A percentile compares a stretch with the other conserved stretches of the same genome.
These are phyloP conservation scores for Orcinus orca DNA, from an alignment of 2,113 vertebrate species.

Conservation along the genomic window DNA sequence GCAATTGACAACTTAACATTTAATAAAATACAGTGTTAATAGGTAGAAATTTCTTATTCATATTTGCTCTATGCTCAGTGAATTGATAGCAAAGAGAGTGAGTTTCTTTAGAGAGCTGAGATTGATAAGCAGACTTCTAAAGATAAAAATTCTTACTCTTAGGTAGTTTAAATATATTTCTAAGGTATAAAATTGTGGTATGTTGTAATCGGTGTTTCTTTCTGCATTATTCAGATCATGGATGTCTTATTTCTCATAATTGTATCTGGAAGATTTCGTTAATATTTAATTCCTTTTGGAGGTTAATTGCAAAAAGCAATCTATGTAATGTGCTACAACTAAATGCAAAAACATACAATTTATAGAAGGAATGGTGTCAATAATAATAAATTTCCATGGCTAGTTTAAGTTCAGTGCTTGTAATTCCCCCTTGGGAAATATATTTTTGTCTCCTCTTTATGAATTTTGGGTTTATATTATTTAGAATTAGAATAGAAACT, in stretches of 20 bases:
- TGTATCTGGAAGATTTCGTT: slow-evolving; percentile 72
- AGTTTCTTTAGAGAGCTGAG: background rate
- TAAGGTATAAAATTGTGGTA: slow-evolving; percentile 41
- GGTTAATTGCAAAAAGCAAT: slow-evolving; percentile 76
- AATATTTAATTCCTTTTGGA: slow-evolving; percentile 82
- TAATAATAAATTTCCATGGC: slow-evolving; percentile 43
- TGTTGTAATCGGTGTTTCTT: slow-evolving; percentile 58
- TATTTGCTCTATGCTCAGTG: background rate
- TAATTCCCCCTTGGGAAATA: slow-evolving; percentile 38
- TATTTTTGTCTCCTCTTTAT: slow-evolving; percentile 1
- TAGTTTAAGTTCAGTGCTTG: slow-evolving; percentile 30
- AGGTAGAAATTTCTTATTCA: background rate
- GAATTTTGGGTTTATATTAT: slow-evolving; percentile 53
- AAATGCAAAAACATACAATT: slow-evolving; percentile 70
- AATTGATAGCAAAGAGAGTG: background rate
- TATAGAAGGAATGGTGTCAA: slow-evolving; percentile 65
- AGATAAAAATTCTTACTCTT: background rate
- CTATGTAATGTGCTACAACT: slow-evolving; percentile 66
- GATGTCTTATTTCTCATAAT: slow-evolving; percentile 77
- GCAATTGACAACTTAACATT: slow-evolving; percentile 31
- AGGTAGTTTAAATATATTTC: slow-evolving; percentile 38
- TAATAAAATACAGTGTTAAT: slow-evolving; percentile 17
- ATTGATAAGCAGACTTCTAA: slow-evolving; percentile 33
- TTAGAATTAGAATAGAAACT: slow-evolving; percentile 51
- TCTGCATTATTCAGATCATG: slow-evolving; percentile 75